Evolutionary conservation across 2,113 vertebrate species (phyloP).

Genomic region (Dipodomys stephensi): DNA sequence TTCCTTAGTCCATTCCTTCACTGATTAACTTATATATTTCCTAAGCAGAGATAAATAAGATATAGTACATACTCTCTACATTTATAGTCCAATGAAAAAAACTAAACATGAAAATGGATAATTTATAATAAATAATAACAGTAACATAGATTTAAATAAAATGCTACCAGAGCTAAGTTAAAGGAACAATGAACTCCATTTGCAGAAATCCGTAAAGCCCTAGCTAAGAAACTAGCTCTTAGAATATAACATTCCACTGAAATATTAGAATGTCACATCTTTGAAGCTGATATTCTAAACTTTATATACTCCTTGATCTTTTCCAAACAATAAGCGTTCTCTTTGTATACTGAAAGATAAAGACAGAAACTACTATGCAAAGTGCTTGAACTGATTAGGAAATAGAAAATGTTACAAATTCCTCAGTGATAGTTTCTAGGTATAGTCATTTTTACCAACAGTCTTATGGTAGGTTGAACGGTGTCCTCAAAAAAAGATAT

Average conservation of each 20-base stretch:
- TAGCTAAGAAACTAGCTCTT: neutral
- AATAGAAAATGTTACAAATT: neutral
- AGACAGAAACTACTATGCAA: conserved; percentile 37
- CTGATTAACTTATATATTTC: neutral
- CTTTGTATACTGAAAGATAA: neutral
- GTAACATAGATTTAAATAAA: conserved; percentile 56
- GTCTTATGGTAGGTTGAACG: neutral
- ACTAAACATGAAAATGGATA: neutral
- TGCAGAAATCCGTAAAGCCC: neutral
- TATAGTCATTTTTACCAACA: neutral
- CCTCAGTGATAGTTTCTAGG: neutral
- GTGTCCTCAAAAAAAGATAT: neutral
- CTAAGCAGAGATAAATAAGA: conserved; percentile 42
- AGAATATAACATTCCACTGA: neutral
- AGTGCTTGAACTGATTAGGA: neutral
- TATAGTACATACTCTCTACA: neutral
- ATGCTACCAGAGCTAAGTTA: neutral
- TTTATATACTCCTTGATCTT: neutral
- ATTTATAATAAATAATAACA: conserved; percentile 35
- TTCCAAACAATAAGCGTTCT: neutral
- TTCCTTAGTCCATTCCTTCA: conserved; percentile 22
- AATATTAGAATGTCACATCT: neutral
- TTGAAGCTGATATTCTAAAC: neutral
- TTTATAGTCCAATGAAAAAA: neutral
- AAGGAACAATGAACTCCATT: neutral